Conservation (phyloP, 30 jellyfish, hydroid and myxozoan species). For the Clytia hemisphaerica region DNA sequence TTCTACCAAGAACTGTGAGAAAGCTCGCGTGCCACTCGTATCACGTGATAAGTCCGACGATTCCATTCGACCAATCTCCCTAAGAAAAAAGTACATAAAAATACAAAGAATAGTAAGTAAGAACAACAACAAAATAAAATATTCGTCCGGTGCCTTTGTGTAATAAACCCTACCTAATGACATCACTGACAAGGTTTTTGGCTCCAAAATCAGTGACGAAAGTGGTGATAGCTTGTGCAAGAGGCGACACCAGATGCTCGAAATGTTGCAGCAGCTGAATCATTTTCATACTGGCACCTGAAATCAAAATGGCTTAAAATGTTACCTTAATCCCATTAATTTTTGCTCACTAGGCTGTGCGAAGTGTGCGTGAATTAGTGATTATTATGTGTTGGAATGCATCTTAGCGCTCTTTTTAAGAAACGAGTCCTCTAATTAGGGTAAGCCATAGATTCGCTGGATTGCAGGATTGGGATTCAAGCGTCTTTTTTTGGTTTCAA, state of each 20-base stretch:
- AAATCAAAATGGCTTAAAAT: too few relatives aligned
- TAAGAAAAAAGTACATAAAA: neutral
- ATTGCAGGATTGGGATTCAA: too few relatives aligned
- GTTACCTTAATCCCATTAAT: too few relatives aligned
- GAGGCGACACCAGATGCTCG: conserved; percentile 71
- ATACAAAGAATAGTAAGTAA: neutral
- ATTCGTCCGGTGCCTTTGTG: neutral
- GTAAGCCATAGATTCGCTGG: too few relatives aligned
- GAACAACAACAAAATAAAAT: neutral
- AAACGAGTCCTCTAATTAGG: too few relatives aligned
- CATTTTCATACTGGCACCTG: conserved; percentile 88
- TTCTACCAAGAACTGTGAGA: conserved; percentile 84
- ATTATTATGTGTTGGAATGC: too few relatives aligned
- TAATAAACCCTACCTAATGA: conserved; percentile 35
- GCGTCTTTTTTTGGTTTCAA: too few relatives aligned
- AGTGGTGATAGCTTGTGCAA: conserved; percentile 79
- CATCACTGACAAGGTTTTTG: conserved; percentile 62
- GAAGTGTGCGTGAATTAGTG: too few relatives aligned
- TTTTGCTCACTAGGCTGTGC: too few relatives aligned
- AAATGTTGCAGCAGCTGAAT: conserved; percentile 90
- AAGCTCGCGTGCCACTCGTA: conserved; percentile 91
- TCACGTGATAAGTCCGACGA: conserved; percentile 84
- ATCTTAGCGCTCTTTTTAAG: too few relatives aligned
- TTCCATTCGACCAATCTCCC: conserved; percentile 93
- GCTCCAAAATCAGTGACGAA: conserved; percentile 68